These are phyloP conservation scores for Pelodytes ibericus DNA, from an alignment of 2,797 vertebrate genomes.

Conservation along the genomic window DNA sequence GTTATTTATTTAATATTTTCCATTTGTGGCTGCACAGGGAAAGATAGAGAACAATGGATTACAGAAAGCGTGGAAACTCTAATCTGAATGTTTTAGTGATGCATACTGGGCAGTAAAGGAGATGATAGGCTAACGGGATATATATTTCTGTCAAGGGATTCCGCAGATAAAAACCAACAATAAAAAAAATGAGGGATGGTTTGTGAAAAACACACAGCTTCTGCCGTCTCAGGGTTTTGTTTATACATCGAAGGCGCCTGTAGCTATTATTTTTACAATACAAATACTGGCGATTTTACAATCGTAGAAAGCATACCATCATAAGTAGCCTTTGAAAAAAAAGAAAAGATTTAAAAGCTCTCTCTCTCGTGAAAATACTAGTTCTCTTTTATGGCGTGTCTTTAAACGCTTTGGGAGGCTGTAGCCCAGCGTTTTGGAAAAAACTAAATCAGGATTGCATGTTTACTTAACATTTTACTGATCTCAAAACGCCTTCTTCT, in stretches of 20 bases:
- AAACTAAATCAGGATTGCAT: background rate
- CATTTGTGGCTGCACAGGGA: slow-evolving; percentile 26
- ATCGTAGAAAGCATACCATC: slow-evolving; percentile 9
- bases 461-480: background rate
- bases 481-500: background rate
- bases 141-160: slow-evolving; percentile 41
- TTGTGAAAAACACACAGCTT: slow-evolving; percentile 24
- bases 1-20: slow-evolving; percentile 2
- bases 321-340: slow-evolving; percentile 11
- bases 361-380: background rate
- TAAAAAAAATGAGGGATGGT: slow-evolving; percentile 40
- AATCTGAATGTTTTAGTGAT: slow-evolving; percentile 48
- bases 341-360: background rate
- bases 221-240: slow-evolving; percentile 14
- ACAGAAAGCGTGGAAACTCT: slow-evolving; percentile 20
- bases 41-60: slow-evolving; percentile 36
- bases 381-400: background rate
- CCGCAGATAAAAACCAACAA: slow-evolving; percentile 27
- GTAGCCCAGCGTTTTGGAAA: background rate
- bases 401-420: background rate
- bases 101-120: slow-evolving; percentile 38
- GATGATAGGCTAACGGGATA: slow-evolving; percentile 19
- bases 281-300: slow-evolving; percentile 33
- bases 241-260: slow-evolving; percentile 39
- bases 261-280: slow-evolving; percentile 39